A percentile compares a stretch with the other conserved stretches of the same genome.
Evolutionary conservation across 1,140 invertebrate genomes (phyloP).

Genomic region (Bactericera cockerelli): DNA sequence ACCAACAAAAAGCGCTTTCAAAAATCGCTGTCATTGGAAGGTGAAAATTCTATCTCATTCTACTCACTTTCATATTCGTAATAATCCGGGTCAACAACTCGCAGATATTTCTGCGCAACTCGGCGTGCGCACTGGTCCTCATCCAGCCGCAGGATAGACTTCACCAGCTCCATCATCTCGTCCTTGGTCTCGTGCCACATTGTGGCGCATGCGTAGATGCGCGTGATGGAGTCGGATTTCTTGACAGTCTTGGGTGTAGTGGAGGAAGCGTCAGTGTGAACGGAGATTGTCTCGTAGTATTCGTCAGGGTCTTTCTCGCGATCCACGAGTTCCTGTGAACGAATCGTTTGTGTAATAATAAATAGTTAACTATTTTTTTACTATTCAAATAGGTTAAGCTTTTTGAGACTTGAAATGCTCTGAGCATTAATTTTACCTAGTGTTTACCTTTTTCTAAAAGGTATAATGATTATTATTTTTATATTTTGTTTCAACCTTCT

Average conservation of each 20-base stretch:
- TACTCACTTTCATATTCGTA: conserved; percentile 94
- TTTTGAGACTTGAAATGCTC: no score
- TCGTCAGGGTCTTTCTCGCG: conserved; percentile 82
- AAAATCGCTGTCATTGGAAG: no score
- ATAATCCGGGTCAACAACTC: conserved; percentile 88
- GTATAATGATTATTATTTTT: no score
- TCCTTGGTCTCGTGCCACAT: conserved; percentile 98
- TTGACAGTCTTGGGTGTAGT: conserved; percentile 63
- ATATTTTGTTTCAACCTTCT: no score
- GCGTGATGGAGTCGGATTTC: conserved; percentile 77
- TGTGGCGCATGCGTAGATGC: conserved; percentile 90
- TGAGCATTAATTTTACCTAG: no score
- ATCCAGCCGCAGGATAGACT: conserved; percentile 75
- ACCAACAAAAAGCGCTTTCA: no score
- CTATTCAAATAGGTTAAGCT: no score
- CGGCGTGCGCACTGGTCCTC: conserved; percentile 85
- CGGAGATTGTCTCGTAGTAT: conserved; percentile 85
- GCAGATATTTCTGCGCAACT: conserved; percentile 82
- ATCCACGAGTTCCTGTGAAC: conserved; percentile 61
- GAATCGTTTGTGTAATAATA: no score
- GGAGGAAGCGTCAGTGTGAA: conserved; percentile 72
- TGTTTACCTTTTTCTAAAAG: no score
- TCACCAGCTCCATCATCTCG: conserved; percentile 90
- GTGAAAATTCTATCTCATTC: no score
- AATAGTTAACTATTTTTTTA: no score